Evolutionary conservation across 1,140 invertebrate species (phyloP).

Genomic region (Ectropis grisescens): DNA sequence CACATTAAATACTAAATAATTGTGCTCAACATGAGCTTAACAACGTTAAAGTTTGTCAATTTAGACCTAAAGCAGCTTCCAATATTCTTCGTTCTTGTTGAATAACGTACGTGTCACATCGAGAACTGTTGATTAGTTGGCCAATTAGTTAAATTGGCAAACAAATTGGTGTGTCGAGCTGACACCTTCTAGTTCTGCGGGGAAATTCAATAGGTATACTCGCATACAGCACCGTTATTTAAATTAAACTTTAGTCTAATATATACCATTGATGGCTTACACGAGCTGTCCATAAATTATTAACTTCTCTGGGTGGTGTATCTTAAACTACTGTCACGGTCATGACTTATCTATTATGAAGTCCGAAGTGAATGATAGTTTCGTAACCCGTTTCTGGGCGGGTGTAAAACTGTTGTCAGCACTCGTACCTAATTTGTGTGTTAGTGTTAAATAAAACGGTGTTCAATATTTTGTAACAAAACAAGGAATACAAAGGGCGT

Average conservation of each 20-base stretch:
- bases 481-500: slow-evolving; percentile 65
- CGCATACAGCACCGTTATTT: too few relatives aligned
- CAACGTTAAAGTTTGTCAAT: slow-evolving; percentile 24
- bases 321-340: too few relatives aligned
- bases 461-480: slow-evolving; percentile 70
- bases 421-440: slow-evolving; percentile 46
- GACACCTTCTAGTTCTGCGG: too few relatives aligned
- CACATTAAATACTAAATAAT: slow-evolving; percentile 56
- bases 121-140: too few relatives aligned
- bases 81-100: slow-evolving; percentile 15
- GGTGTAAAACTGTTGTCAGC: neutral
- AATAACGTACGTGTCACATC: too few relatives aligned
- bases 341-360: slow-evolving; percentile 5
- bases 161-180: too few relatives aligned
- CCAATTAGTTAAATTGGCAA: too few relatives aligned
- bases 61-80: slow-evolving; percentile 25
- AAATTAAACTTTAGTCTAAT: too few relatives aligned
- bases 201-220: too few relatives aligned
- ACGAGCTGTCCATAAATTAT: too few relatives aligned
- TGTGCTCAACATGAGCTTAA: slow-evolving; percentile 37
- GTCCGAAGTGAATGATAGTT: slow-evolving; percentile 15
- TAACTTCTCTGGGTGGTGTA: too few relatives aligned
- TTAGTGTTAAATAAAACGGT: slow-evolving; percentile 66
- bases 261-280: too few relatives aligned
- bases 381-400: slow-evolving; percentile 28